A percentile compares a stretch with the other conserved stretches of the same genome.
Evolutionary conservation across 2,888 invertebrate genomes (phyloP).

Genomic region (Drosophila robusta): DNA sequence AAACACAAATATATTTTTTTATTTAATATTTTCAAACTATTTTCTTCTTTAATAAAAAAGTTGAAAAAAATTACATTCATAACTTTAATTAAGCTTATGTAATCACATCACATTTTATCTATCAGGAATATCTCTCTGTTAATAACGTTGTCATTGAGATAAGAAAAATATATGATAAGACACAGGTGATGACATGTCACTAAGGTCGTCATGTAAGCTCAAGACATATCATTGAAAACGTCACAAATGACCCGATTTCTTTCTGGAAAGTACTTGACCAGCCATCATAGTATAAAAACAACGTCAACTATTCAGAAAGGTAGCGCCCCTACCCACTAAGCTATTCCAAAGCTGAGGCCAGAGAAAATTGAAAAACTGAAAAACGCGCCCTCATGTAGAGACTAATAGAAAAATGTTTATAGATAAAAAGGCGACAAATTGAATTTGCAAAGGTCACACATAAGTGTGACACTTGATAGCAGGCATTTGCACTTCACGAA

Average conservation of each 20-base stretch:
- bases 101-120: too few relatives aligned
- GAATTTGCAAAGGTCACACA: slow-evolving; percentile 84
- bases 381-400: slow-evolving; percentile 24
- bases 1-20: too few relatives aligned
- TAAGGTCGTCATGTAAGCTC: too few relatives aligned
- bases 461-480: slow-evolving; percentile 81
- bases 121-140: too few relatives aligned
- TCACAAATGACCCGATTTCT: not conserved
- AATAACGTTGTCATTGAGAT: too few relatives aligned
- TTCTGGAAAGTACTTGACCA: not conserved
- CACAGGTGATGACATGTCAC: not conserved
- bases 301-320: slow-evolving; percentile 6
- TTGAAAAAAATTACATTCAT: too few relatives aligned
- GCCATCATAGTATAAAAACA: not conserved
- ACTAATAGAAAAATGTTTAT: slow-evolving; percentile 83
- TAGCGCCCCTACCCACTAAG: slow-evolving; percentile 13
- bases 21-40: not conserved
- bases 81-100: too few relatives aligned
- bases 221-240: not conserved
- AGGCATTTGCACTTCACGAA: slow-evolving; percentile 68
- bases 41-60: not conserved
- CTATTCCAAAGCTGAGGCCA: slow-evolving; percentile 35
- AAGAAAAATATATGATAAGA: too few relatives aligned
- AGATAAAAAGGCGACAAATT: slow-evolving; percentile 83
- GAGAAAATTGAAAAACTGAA: slow-evolving; percentile 18